Evolutionary conservation across 2,888 invertebrate species (phyloP).

Genomic region (Megalurothrips usitatus): DNA sequence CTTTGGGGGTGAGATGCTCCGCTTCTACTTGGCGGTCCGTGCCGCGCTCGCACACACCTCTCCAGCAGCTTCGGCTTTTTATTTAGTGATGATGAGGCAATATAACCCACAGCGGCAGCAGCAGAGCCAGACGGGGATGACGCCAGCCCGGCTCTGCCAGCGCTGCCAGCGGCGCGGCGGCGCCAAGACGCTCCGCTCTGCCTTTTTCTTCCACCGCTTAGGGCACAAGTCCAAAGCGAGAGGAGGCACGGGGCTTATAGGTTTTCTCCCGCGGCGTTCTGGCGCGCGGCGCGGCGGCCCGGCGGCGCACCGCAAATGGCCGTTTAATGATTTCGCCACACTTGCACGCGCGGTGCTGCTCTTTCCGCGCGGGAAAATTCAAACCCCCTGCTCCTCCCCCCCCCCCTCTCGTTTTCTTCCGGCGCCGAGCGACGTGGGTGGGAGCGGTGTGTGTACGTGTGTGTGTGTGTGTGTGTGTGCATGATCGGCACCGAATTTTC

Average conservation of each 20-base stretch:
- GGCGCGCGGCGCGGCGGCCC: not conserved
- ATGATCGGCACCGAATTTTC: not conserved
- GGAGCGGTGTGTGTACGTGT: not conserved
- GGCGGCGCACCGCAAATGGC: not conserved
- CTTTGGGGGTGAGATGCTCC: too few relatives aligned
- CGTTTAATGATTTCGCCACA: not conserved
- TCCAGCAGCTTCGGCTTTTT: too few relatives aligned
- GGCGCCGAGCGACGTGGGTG: not conserved
- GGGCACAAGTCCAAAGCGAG: constrained; percentile 3
- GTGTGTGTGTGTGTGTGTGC: not conserved
- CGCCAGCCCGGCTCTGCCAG: not conserved
- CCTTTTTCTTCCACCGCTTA: too few relatives aligned
- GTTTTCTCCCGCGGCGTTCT: not conserved
- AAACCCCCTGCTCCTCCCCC: too few relatives aligned
- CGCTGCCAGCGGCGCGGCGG: not conserved
- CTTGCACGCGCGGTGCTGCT: not conserved
- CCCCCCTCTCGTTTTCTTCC: not conserved
- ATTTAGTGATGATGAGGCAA: too few relatives aligned
- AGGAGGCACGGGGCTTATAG: not conserved
- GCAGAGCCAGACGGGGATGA: too few relatives aligned
- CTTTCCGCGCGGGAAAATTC: too few relatives aligned
- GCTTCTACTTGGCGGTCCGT: too few relatives aligned
- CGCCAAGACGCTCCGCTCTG: not conserved
- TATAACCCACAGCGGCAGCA: too few relatives aligned
- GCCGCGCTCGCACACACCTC: too few relatives aligned